Conservation (phyloP, 2,797 vertebrate species). For the Atherinosoma microstoma region DNA sequence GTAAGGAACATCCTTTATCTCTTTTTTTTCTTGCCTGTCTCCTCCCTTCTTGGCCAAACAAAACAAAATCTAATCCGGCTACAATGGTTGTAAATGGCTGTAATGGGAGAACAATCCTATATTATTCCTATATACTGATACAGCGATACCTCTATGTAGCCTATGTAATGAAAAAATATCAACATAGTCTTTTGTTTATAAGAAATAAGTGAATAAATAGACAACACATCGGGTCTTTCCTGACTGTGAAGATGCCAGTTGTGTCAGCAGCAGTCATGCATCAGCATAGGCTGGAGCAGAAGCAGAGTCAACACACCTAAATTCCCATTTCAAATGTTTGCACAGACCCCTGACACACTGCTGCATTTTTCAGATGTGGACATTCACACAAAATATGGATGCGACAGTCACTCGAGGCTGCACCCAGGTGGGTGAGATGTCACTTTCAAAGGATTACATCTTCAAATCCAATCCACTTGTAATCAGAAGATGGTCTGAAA, state of each 20-base stretch:
- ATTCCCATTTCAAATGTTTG: conserved; percentile 33
- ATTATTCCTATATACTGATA: not conserved
- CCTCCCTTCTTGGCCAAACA: not conserved
- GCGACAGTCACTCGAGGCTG: conserved; percentile 31
- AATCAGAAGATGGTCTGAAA: not conserved
- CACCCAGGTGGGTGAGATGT: conserved; percentile 10
- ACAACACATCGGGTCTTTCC: not conserved
- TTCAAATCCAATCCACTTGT: not conserved
- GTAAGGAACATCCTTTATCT: not conserved
- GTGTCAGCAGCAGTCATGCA: conserved; percentile 18
- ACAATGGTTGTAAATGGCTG: not conserved
- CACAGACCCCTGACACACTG: conserved; percentile 20
- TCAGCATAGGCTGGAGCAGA: conserved; percentile 3
- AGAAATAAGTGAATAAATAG: not conserved
- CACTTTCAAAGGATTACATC: conserved; percentile 11
- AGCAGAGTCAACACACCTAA: conserved; percentile 30
- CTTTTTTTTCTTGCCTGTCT: not conserved
- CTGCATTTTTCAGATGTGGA: conserved; percentile 40
- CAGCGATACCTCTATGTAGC: not conserved
- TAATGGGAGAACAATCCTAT: not conserved
- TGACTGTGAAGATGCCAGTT: not conserved
- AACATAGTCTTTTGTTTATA: not conserved
- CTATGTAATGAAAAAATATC: not conserved
- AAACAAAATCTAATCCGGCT: not conserved
- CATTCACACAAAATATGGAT: conserved; percentile 38